Conservation (phyloP, 2,113 vertebrate species). For the Hydrolagus affinis region DNA sequence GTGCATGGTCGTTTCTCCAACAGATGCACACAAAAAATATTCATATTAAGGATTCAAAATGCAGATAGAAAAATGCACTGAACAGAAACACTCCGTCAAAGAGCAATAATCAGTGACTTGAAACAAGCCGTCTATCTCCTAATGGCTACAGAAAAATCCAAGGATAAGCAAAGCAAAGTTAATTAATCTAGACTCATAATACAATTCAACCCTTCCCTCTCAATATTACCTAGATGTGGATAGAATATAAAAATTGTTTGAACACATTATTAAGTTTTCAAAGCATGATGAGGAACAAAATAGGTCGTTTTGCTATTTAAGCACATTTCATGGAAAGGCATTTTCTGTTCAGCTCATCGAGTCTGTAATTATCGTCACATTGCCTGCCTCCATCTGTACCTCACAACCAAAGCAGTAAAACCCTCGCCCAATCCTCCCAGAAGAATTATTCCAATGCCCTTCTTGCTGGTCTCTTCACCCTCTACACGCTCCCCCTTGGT, state of each 20-base stretch:
- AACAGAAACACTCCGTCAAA: slow-evolving; percentile 5
- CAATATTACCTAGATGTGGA: neutral
- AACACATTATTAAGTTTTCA: slow-evolving; percentile 18
- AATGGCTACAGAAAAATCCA: neutral
- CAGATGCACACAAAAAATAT: neutral
- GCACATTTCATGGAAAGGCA: too few relatives aligned
- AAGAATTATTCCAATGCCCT: too few relatives aligned
- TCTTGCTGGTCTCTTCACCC: too few relatives aligned
- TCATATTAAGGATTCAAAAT: neutral
- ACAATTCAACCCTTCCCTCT: neutral
- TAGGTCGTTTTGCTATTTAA: too few relatives aligned
- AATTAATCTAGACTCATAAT: slow-evolving; percentile 23
- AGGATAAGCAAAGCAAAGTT: neutral
- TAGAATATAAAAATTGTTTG: slow-evolving; percentile 7
- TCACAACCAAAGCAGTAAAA: too few relatives aligned
- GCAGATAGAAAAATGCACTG: neutral
- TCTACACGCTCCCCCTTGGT: too few relatives aligned
- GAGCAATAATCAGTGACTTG: neutral
- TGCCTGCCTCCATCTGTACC: too few relatives aligned
- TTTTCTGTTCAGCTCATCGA: too few relatives aligned
- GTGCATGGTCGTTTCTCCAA: too few relatives aligned
- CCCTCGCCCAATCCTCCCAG: too few relatives aligned
- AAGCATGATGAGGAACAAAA: neutral
- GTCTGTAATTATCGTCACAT: too few relatives aligned
- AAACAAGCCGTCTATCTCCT: slow-evolving; percentile 17